A percentile compares a stretch with the other conserved stretches of the same genome.
phyloP scores from a whole-genome alignment of 23 tunicate genomes.

The Halocynthia roretzi region DNA sequence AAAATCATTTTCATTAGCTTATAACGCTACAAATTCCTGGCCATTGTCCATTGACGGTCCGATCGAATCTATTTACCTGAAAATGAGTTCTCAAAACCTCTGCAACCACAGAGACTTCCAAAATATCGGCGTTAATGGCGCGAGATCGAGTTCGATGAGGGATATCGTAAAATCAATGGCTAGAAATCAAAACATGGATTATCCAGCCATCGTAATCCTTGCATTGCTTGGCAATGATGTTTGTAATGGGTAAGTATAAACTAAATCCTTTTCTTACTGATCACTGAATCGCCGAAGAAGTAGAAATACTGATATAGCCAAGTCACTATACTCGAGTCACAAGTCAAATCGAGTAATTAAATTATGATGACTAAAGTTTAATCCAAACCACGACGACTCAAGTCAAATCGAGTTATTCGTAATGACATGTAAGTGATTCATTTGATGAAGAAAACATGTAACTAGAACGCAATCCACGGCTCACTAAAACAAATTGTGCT shows the following conservation, averaged over 20 bases:
- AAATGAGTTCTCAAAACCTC: constrained; percentile 33
- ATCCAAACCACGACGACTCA: no score
- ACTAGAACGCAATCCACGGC: no score
- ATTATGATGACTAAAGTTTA: no score
- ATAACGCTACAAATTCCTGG: constrained; percentile 37
- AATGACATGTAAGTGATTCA: no score
- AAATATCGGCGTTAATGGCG: constrained; percentile 85
- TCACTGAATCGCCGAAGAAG: not conserved
- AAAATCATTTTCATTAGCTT: not conserved
- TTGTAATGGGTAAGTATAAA: constrained; percentile 70
- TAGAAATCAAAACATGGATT: constrained; percentile 39
- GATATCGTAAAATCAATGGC: constrained; percentile 41
- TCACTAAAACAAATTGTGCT: no score
- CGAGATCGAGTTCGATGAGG: constrained; percentile 52
- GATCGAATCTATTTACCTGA: constrained; percentile 67
- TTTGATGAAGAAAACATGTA: no score
- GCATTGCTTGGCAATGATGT: constrained; percentile 94
- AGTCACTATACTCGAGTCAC: no score
- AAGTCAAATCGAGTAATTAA: no score
- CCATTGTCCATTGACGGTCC: constrained; percentile 56
- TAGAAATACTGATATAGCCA: no score
- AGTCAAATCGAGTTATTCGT: no score
- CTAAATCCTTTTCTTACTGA: not conserved
- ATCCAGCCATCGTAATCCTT: constrained; percentile 60
- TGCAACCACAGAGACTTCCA: constrained; percentile 86